Evolutionary conservation across 2,888 invertebrate genomes (phyloP), one percentile per base, ranked within the genome.

Genomic region (Adela reaumurella): DNA sequence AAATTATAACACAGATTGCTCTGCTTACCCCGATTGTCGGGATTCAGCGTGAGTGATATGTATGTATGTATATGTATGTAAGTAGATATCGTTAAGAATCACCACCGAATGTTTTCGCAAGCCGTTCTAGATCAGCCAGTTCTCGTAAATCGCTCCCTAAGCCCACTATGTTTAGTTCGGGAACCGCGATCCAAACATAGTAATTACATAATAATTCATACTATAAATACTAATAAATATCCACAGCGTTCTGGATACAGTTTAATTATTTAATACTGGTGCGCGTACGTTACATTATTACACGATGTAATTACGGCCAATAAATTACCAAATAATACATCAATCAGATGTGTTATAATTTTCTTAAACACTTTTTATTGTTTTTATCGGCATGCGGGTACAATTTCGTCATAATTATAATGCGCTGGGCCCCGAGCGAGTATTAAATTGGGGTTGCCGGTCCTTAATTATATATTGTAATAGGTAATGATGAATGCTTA

Each of bases 281-380:
- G 35, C n/a, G n/a, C 35, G 35, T 35, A 8, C n/a, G 35, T 35
- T 11, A 69, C 68, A 68, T 72, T 74, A 77, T 77, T 77, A 77
- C 73, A 71, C 68, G 72, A 76, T 77, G 74, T 78, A 76, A 78
- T 78, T 78, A 78, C 69, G 67, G 57, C 64, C 76, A 70, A 78
- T 78, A 78, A 78, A 77, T 78, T 77, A 76, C 68, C 73, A 73
- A 77, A 78, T 78, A 77, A 74, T 77, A 74, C 77, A 77, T 78
- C 77, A 77, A 78, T 78, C 77, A 77, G 77, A 77, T 70, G 76
- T 77, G 76, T 78, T 77, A 78, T 76, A 77, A 77, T 76, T 77
- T 74, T 66, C 64, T 67, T 67, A 63, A 67, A 66, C 35, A 35
- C 35, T 64, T 62, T 67, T 68, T 62, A 62, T 57, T 62, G 61